Evolutionary conservation across 1,140 invertebrate species (phyloP).

Genomic region (Metopolophium dirhodum): DNA sequence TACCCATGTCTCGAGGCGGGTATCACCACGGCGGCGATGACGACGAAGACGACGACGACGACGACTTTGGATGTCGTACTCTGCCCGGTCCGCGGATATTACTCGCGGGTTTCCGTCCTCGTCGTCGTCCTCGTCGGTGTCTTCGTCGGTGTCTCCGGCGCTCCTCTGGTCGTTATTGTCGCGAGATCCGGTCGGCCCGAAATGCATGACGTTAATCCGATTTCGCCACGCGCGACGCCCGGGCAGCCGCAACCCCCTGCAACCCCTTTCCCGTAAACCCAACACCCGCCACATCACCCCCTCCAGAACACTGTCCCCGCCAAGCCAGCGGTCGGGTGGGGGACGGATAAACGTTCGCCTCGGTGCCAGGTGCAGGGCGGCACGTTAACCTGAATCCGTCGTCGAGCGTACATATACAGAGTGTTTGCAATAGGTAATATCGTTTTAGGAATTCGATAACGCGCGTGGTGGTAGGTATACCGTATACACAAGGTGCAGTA

Average conservation of each 20-base stretch:
- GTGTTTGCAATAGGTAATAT: background rate
- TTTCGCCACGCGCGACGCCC: background rate
- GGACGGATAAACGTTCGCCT: background rate
- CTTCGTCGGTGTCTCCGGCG: background rate
- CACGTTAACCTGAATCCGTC: slow-evolving; percentile 38
- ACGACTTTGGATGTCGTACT: too few species aligned
- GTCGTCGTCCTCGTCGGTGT: background rate
- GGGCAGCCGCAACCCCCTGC: background rate
- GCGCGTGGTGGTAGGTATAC: background rate
- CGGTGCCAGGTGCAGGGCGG: background rate
- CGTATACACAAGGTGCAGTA: too few species aligned
- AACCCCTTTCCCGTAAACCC: background rate
- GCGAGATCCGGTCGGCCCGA: background rate
- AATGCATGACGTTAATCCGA: background rate
- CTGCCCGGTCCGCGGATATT: background rate
- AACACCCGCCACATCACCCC: background rate
- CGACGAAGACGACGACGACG: too few species aligned
- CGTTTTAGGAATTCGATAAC: background rate
- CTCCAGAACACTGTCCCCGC: too few species aligned
- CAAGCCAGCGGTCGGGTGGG: background rate
- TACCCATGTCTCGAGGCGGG: slow-evolving; percentile 72
- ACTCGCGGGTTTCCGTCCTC: background rate
- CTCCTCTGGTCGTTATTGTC: background rate
- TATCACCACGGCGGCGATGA: background rate
- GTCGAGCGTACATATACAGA: background rate